phyloP scores from a whole-genome alignment of 2,797 vertebrate genomes.

The Pagetopsis macropterus region DNA sequence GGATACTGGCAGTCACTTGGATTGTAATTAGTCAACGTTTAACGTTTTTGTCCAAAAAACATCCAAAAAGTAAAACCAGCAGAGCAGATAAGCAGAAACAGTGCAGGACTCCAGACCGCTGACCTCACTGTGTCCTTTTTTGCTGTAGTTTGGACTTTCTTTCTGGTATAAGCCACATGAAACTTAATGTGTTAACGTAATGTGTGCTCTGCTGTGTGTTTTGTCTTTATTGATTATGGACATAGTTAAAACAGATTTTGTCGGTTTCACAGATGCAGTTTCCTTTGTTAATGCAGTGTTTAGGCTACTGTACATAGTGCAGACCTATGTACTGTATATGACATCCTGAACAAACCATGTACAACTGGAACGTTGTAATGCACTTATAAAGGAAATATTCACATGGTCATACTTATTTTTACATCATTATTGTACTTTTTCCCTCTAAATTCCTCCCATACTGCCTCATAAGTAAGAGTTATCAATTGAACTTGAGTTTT shows the following conservation, averaged over 20 bases:
- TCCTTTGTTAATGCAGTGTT: background rate
- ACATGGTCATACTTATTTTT: background rate
- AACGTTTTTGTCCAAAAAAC: slow-evolving; percentile 46
- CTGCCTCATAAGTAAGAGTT: background rate
- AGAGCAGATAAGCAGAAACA: slow-evolving; percentile 44
- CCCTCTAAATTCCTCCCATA: no score
- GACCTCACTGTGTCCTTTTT: slow-evolving; percentile 19
- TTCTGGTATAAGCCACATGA: background rate
- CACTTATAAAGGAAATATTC: background rate
- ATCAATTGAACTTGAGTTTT: background rate
- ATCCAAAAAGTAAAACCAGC: slow-evolving; percentile 30
- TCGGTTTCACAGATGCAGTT: background rate
- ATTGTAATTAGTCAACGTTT: slow-evolving; percentile 44
- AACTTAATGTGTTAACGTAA: background rate
- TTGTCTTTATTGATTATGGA: background rate
- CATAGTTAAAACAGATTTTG: background rate
- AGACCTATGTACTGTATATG: background rate
- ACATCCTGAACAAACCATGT: background rate
- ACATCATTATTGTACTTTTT: background rate
- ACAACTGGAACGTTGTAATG: background rate
- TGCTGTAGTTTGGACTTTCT: slow-evolving; percentile 14
- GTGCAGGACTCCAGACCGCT: slow-evolving; percentile 2
- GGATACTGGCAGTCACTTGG: slow-evolving; percentile 35
- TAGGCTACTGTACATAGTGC: background rate
- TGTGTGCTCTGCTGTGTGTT: background rate